Conservation (phyloP, 1,140 invertebrate species). For the Vanessa atalanta region DNA sequence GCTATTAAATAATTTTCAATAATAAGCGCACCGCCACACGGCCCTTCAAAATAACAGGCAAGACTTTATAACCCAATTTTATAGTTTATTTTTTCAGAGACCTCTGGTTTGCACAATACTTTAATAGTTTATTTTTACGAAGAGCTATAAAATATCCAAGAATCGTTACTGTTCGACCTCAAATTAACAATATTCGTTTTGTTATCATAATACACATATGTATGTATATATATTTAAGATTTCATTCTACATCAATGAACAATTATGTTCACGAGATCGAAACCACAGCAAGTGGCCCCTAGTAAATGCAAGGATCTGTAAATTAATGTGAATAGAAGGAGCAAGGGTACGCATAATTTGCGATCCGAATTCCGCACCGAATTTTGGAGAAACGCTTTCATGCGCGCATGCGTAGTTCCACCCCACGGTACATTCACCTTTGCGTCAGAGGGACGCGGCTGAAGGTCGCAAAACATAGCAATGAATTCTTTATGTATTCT, state of each 20-base stretch:
- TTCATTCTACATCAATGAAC: not conserved
- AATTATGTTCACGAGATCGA: not conserved
- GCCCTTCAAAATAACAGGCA: slow-evolving; percentile 25
- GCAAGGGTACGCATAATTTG: slow-evolving; percentile 15
- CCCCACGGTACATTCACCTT: slow-evolving; percentile 33
- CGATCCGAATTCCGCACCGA: not conserved
- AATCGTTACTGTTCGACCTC: too few species aligned
- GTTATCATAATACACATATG: too few species aligned
- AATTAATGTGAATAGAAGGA: slow-evolving; percentile 8
- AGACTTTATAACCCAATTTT: slow-evolving; percentile 2
- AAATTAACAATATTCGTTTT: too few species aligned
- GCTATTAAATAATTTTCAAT: slow-evolving; percentile 23
- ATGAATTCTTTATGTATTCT: not conserved
- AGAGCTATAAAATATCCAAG: too few species aligned
- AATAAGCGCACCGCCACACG: slow-evolving; percentile 11
- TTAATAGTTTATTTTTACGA: too few species aligned
- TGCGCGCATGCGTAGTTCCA: slow-evolving; percentile 22
- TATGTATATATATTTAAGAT: too few species aligned
- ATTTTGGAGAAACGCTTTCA: slow-evolving; percentile 15
- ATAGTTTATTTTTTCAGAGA: slow-evolving; percentile 1
- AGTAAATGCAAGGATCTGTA: not conserved
- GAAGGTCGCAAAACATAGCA: slow-evolving; percentile 30
- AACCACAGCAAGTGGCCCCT: not conserved
- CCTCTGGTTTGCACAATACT: too few species aligned
- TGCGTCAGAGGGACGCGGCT: slow-evolving; percentile 18